Conservation (phyloP, 1,140 invertebrate genomes). For the Drosophila lacteicornis region DNA sequence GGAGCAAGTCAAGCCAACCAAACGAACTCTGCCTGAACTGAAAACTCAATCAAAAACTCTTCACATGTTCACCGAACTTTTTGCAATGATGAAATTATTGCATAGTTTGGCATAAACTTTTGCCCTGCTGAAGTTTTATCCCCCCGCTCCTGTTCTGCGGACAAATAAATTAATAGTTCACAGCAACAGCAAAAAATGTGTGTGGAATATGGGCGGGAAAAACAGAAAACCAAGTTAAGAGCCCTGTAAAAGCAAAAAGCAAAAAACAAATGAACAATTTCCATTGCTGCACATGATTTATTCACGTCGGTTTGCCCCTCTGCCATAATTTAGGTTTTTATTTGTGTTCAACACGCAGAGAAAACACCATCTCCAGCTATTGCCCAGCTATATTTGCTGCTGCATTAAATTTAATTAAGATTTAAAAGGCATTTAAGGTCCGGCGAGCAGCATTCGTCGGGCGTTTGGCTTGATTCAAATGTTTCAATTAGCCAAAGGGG, state of each 20-base stretch:
- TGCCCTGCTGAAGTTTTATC: slow-evolving; percentile 5
- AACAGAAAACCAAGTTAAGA: slow-evolving; percentile 13
- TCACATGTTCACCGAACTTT: slow-evolving; percentile 63
- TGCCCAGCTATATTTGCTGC: not conserved
- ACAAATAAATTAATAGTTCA: slow-evolving; percentile 38
- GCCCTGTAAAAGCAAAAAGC: slow-evolving; percentile 17
- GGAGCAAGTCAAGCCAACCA: slow-evolving; percentile 34
- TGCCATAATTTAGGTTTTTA: slow-evolving; percentile 45
- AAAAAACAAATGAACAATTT: slow-evolving; percentile 26
- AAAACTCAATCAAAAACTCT: slow-evolving; percentile 78
- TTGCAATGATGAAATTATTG: slow-evolving; percentile 71
- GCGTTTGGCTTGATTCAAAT: slow-evolving; percentile 38
- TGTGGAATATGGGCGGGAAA: slow-evolving; percentile 5
- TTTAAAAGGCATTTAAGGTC: slow-evolving; percentile 50
- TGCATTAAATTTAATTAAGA: slow-evolving; percentile 63
- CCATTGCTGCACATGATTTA: slow-evolving; percentile 35
- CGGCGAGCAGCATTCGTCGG: slow-evolving; percentile 9
- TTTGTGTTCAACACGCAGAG: slow-evolving; percentile 38
- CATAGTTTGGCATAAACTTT: slow-evolving; percentile 52
- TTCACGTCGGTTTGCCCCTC: slow-evolving; percentile 24
- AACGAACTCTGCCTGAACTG: slow-evolving; percentile 37
- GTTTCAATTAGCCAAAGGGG: slow-evolving; percentile 57
- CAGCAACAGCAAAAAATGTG: slow-evolving; percentile 3
- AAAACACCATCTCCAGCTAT: slow-evolving; percentile 23
- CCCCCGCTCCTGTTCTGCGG: not conserved